Evolutionary conservation across 2,888 invertebrate species (phyloP).

Genomic region (Aproaerema taeniolella): DNA sequence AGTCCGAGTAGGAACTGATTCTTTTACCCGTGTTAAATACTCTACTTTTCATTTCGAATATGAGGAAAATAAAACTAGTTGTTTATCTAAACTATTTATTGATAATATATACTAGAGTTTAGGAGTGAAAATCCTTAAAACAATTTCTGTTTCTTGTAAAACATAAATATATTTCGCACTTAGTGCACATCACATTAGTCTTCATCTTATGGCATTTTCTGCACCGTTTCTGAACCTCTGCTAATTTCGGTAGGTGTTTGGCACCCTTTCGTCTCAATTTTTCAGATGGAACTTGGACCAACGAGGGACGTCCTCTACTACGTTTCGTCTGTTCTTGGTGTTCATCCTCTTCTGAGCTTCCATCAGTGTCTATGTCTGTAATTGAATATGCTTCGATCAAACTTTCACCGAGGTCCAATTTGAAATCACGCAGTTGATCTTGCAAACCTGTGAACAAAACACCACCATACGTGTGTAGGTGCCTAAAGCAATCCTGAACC

Average conservation of each 20-base stretch:
- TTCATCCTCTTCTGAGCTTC: slow-evolving; percentile 1
- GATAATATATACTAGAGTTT: no score
- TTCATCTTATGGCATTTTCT: no score
- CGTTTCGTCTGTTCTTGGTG: background rate
- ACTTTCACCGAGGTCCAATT: background rate
- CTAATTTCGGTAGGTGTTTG: background rate
- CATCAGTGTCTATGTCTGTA: background rate
- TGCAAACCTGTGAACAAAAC: no score
- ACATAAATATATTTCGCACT: background rate
- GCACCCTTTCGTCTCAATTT: slow-evolving; percentile 2
- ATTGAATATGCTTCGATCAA: background rate
- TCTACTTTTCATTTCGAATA: no score
- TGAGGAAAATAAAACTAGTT: no score
- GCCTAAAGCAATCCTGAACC: no score
- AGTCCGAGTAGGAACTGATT: no score
- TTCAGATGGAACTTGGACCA: slow-evolving; percentile 1
- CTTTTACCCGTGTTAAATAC: no score
- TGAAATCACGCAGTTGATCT: slow-evolving; percentile 5
- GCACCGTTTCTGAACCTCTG: background rate
- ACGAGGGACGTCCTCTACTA: slow-evolving; percentile 2
- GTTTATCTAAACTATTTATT: no score
- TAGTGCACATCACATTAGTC: background rate
- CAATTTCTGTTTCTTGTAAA: no score
- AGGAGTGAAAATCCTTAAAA: no score
- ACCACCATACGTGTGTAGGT: no score